These are phyloP conservation scores for Parascotia fuliginaria DNA, from an alignment of 2,888 invertebrate genomes.

Conservation along the genomic window DNA sequence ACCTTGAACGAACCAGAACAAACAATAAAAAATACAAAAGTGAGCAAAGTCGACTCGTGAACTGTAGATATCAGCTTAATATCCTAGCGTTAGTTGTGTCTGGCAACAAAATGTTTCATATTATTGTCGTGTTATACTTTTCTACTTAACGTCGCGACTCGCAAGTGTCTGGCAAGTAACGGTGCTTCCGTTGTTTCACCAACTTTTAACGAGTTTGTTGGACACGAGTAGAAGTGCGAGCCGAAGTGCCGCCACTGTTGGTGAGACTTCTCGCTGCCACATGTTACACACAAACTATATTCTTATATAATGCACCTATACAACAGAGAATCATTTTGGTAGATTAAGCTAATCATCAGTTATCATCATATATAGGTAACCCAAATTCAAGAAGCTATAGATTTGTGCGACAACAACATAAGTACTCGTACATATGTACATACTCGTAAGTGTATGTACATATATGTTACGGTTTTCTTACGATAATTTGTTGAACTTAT, in stretches of 20 bases:
- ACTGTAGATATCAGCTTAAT: conserved; percentile 62
- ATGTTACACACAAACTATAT: conserved; percentile 38
- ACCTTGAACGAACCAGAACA: conserved; percentile 4
- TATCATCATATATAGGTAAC: too few species aligned
- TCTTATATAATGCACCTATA: not conserved
- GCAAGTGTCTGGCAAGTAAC: conserved; percentile 78
- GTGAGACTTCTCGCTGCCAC: conserved; percentile 62
- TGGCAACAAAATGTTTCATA: conserved; percentile 73
- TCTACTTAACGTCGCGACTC: conserved; percentile 78
- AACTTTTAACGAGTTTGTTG: conserved; percentile 86
- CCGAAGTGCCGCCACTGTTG: conserved; percentile 56
- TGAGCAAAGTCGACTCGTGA: conserved; percentile 35
- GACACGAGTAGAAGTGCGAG: conserved; percentile 67
- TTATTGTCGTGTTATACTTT: conserved; percentile 80
- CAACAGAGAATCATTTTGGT: not conserved
- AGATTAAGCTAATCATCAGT: too few species aligned
- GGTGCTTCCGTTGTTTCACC: conserved; percentile 77
- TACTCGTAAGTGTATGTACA: too few species aligned
- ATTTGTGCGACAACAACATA: too few species aligned
- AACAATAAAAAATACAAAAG: conserved; percentile 46
- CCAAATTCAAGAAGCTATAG: too few species aligned
- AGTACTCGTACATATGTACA: too few species aligned
- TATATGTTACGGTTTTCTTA: too few species aligned
- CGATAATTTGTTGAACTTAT: too few species aligned
- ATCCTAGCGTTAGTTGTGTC: conserved; percentile 62